Conservation (phyloP, 2,888 invertebrate species). For the Polydesmus complanatus region DNA sequence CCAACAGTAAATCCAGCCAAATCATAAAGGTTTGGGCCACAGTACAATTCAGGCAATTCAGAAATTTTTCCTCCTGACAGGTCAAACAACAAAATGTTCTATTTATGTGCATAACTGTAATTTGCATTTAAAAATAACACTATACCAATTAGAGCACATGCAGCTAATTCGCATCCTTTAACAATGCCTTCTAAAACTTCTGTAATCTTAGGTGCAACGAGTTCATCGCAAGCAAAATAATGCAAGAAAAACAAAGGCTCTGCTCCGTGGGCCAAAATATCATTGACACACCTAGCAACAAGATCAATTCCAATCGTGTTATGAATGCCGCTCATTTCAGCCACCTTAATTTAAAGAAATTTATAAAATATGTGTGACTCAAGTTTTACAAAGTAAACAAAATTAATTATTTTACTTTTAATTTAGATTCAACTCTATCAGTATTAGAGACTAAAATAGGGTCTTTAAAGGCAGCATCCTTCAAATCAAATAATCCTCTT, state of each 20-base stretch:
- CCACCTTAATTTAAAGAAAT: constrained; percentile 49
- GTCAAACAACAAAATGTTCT: background rate
- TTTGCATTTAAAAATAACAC: background rate
- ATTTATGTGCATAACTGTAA: background rate
- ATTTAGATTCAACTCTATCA: constrained; percentile 92
- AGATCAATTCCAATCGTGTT: constrained; percentile 82
- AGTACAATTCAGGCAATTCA: constrained; percentile 96
- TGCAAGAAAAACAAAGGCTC: constrained; percentile 93
- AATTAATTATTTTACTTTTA: constrained; percentile 49
- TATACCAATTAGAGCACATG: constrained; percentile 74
- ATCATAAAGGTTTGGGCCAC: constrained; percentile 71
- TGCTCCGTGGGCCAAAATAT: constrained; percentile 86
- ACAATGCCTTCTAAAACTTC: constrained; percentile 73
- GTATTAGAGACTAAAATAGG: constrained; percentile 86
- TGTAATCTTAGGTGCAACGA: constrained; percentile 60
- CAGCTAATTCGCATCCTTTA: constrained; percentile 69
- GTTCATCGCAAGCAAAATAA: constrained; percentile 82
- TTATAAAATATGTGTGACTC: background rate
- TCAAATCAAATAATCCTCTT: constrained; percentile 78
- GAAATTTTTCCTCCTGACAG: constrained; percentile 83
- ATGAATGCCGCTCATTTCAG: constrained; percentile 61
- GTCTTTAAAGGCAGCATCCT: constrained; percentile 54
- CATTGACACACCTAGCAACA: constrained; percentile 97
- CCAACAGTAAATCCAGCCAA: constrained; percentile 93
- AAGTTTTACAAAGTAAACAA: background rate